Evolutionary conservation across 2,797 vertebrate species (phyloP).

Genomic region (Fistularia commersonii): DNA sequence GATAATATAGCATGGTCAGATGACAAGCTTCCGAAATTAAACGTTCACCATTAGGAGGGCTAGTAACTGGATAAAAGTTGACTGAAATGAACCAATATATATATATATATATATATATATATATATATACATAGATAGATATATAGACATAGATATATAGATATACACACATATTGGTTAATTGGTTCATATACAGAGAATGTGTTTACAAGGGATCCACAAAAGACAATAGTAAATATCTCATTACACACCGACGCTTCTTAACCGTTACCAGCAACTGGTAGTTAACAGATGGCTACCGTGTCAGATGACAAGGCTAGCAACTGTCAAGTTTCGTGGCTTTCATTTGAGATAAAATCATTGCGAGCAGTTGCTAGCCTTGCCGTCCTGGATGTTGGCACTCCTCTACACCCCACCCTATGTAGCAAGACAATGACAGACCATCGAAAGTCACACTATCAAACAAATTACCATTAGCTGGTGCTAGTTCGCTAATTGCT

Average conservation of each 20-base stretch:
- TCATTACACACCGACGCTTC: not conserved
- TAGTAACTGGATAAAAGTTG: too few species aligned
- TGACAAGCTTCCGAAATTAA: too few species aligned
- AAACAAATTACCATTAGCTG: conserved; percentile 24
- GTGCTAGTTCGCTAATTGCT: conserved; percentile 14
- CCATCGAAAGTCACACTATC: conserved; percentile 17
- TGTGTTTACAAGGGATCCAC: too few species aligned
- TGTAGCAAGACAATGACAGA: conserved; percentile 34
- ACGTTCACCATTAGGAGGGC: too few species aligned
- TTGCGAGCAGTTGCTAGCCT: conserved; percentile 8
- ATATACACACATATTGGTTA: too few species aligned
- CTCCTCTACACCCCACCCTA: conserved; percentile 40
- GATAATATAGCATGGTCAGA: too few species aligned
- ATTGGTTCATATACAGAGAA: too few species aligned
- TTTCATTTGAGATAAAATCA: conserved; percentile 32
- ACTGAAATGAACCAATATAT: too few species aligned
- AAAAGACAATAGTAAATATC: not conserved
- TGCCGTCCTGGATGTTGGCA: conserved; percentile 17
- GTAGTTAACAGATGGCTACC: conserved; percentile 17
- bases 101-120: too few species aligned
- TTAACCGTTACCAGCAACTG: conserved; percentile 30
- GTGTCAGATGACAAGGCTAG: conserved; percentile 32
- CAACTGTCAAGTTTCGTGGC: conserved; percentile 32
- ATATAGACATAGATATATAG: too few species aligned
- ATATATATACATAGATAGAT: too few species aligned